These are phyloP conservation scores for Meliscaeva auricollis DNA, from an alignment of 2,888 invertebrate species.

Conservation along the genomic window DNA sequence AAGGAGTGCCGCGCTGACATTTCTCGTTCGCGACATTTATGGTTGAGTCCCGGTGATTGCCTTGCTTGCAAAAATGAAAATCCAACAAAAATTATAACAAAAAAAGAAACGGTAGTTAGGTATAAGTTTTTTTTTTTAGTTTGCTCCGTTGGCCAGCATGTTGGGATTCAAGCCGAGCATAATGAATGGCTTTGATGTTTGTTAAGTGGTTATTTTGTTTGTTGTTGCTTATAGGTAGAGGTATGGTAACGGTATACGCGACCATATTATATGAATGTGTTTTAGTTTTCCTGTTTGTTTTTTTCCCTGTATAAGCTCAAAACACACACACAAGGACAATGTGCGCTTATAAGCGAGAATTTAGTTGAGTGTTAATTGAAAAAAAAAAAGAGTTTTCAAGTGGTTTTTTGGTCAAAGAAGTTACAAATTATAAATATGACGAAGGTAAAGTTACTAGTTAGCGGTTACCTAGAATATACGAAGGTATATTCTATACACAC, in stretches of 20 bases:
- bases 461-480: background rate
- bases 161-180: constrained; percentile 24
- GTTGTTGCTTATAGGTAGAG: background rate
- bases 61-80: constrained; percentile 33
- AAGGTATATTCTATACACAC: background rate
- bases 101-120: background rate
- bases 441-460: constrained; percentile 21
- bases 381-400: constrained; percentile 30
- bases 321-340: constrained; percentile 24
- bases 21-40: constrained; percentile 51
- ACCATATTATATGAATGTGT: constrained; percentile 15
- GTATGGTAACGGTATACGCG: background rate
- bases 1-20: constrained; percentile 54
- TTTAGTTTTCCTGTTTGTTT: constrained; percentile 14
- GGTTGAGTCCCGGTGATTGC: constrained; percentile 45
- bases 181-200: constrained; percentile 59
- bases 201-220: constrained; percentile 48
- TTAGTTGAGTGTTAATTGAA: constrained; percentile 39
- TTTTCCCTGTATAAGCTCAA: background rate
- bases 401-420: constrained; percentile 31
- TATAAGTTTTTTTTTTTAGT: constrained; percentile 28
- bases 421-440: constrained; percentile 22
- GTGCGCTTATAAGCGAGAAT: constrained; percentile 14
- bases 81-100: constrained; percentile 1
- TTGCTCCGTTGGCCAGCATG: constrained; percentile 51